Percentiles rank a stretch among this genome's conserved stretches.
These are phyloP conservation scores for Lordiphosa clarofinis DNA, from an alignment of 1,140 invertebrate genomes.

Conservation along the genomic window DNA sequence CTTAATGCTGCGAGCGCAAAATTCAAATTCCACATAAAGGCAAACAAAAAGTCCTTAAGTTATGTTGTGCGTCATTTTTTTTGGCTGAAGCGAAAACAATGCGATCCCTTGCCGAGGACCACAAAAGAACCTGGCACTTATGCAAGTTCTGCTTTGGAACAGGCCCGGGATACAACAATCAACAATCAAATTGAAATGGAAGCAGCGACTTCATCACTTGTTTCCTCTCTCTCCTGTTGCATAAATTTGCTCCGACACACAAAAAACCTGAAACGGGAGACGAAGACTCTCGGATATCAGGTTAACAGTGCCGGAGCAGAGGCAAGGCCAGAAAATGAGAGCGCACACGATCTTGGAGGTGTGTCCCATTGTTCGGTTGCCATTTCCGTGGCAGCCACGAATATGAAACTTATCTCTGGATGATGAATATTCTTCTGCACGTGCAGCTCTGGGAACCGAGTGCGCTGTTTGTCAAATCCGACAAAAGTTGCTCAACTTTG, in stretches of 20 bases:
- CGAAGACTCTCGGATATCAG: constrained; percentile 54
- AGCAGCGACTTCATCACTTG: constrained; percentile 79
- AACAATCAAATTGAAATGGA: constrained; percentile 62
- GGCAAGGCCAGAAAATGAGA: constrained; percentile 17
- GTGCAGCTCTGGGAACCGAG: constrained; percentile 66
- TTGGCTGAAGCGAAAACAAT: constrained; percentile 52
- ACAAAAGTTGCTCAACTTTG: constrained; percentile 78
- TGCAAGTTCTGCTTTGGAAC: constrained; percentile 39
- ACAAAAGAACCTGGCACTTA: constrained; percentile 58
- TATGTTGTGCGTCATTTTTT: constrained; percentile 68
- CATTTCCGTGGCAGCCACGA: constrained; percentile 63
- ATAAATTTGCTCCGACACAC: constrained; percentile 37
- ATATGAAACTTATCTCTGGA: constrained; percentile 67
- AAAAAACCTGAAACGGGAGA: constrained; percentile 55
- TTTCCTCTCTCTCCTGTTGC: constrained; percentile 73
- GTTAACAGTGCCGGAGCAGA: constrained; percentile 32
- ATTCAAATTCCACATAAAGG: constrained; percentile 65
- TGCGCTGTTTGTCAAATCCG: constrained; percentile 18
- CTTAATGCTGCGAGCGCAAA: constrained; percentile 37
- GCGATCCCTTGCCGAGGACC: constrained; percentile 20
- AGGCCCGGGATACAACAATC: constrained; percentile 61
- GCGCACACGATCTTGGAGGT: constrained; percentile 53
- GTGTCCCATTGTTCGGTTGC: constrained; percentile 63
- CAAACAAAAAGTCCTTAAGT: constrained; percentile 80
- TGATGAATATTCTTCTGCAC: constrained; percentile 58